Base-by-base conservation (phyloP, 1,140 invertebrate species). In the Tetramorium alpestre region DNA sequence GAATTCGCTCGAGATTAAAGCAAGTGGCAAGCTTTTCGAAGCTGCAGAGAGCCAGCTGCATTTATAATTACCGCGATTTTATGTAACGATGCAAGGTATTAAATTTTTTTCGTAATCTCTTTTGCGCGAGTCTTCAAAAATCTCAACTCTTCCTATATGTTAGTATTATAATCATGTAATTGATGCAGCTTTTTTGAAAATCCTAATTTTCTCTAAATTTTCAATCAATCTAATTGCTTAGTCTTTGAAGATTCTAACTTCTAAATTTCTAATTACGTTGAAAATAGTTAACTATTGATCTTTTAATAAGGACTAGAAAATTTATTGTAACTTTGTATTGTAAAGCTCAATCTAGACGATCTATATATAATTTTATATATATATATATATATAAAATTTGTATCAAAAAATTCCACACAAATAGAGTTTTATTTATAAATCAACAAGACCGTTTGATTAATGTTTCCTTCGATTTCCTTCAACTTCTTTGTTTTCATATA, bases 1-100 rank as follows among this genome's bases (percentile, higher is more conserved):
- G 44, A 73, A 75, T n/a, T 44, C 18, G 41, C 44, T 25, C 56
- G 4, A 70, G 44, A 65, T 88, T 78, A 77, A 77, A 87, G 67
- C 70, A 56, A 70, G 64, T 22, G 49, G 64, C 47, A 41, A 54
- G 22, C 33, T 56, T 81, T 69, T 18, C 2, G 8, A 4, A 81
- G 38, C 11, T 81, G 16, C 47, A 22, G 47, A 51, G n/a, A 81
- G 33, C 33, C 33, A 28, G 13, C 62, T 44, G 7, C 5, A 33
- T 81, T 78, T 64, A 22, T 70, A 70, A 54, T 81, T 41, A 70
- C 8, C 13, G 7, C 11, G 6, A 77, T 11, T 47, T 62, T 69
- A 47, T 5, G n/a, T 25, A 67, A 38, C 13, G 44, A 67, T 41
- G 33, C 7, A n/a, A 65, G 10, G 1, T 22, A 38, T 62, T 77